Conservation (phyloP, 2,113 vertebrate genomes). For the Oryzias curvinotus region DNA sequence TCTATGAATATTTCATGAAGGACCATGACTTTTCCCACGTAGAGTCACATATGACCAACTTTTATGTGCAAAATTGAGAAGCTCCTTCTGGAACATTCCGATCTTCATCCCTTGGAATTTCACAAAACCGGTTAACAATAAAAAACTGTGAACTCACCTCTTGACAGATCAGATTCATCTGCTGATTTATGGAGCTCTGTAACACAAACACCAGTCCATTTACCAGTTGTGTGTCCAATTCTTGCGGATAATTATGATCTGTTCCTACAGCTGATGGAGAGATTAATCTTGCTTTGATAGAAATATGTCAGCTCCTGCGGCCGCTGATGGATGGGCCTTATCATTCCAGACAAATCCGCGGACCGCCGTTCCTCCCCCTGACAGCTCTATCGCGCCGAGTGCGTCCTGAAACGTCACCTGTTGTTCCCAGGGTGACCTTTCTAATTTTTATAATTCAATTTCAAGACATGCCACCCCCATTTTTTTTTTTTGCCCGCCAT, state of each 20-base stretch:
- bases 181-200: constrained; percentile 21
- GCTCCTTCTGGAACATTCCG: too few species aligned
- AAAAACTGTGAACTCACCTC: neutral
- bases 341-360: constrained; percentile 87
- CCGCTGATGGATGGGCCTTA: constrained; percentile 90
- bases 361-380: constrained; percentile 69
- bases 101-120: too few species aligned
- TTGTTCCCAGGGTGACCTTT: constrained; percentile 79
- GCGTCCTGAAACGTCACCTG: constrained; percentile 89
- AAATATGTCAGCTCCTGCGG: constrained; percentile 81
- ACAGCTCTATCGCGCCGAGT: constrained; percentile 79
- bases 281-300: constrained; percentile 95
- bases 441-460: constrained; percentile 79
- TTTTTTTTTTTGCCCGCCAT: constrained; percentile 8
- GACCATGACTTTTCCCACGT: too few species aligned
- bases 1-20: too few species aligned
- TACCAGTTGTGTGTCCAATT: constrained; percentile 83
- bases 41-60: too few species aligned
- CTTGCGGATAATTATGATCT: constrained; percentile 85
- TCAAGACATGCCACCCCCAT: constrained; percentile 23
- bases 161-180: neutral
- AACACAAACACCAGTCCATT: constrained; percentile 83
- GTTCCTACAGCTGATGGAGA: constrained; percentile 83
- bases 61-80: too few species aligned
- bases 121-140: neutral